Evolutionary conservation across 2,888 invertebrate species (phyloP).

Genomic region (Plutella xylostella): DNA sequence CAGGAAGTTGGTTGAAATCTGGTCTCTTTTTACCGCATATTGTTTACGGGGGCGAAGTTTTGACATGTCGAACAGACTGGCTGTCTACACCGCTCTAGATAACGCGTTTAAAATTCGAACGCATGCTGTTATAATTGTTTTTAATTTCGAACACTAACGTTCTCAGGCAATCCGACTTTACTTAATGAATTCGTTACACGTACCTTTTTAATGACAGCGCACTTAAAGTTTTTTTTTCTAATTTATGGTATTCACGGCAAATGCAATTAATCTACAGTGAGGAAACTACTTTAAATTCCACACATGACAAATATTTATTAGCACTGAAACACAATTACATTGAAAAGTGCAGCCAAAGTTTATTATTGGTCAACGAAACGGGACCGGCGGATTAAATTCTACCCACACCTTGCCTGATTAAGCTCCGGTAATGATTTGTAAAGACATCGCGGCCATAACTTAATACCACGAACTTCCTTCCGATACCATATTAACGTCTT

Average conservation of each 20-base stretch:
- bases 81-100: constrained; percentile 37
- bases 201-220: constrained; percentile 31
- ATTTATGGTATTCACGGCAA: constrained; percentile 35
- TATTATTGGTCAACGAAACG: too few species aligned
- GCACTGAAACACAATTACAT: too few species aligned
- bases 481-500: constrained; percentile 49
- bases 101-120: constrained; percentile 24
- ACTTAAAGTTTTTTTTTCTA: constrained; percentile 32
- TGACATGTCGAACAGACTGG: constrained; percentile 42
- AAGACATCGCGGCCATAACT: constrained; percentile 44
- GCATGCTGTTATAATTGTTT: background rate
- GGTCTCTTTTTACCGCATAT: constrained; percentile 54
- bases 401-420: constrained; percentile 9
- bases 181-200: constrained; percentile 34
- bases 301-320: constrained; percentile 3
- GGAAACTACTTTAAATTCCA: background rate
- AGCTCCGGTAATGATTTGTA: constrained; percentile 47
- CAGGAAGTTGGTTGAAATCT: constrained; percentile 66
- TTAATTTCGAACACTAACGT: background rate
- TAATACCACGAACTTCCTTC: constrained; percentile 63
- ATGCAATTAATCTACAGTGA: constrained; percentile 9
- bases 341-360: too few species aligned
- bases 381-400: too few species aligned
- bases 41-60: constrained; percentile 49
- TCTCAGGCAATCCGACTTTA: background rate